Base-by-base conservation (phyloP, 2,797 vertebrate genomes). In the Parauchenoglanis ngamensis region DNA sequence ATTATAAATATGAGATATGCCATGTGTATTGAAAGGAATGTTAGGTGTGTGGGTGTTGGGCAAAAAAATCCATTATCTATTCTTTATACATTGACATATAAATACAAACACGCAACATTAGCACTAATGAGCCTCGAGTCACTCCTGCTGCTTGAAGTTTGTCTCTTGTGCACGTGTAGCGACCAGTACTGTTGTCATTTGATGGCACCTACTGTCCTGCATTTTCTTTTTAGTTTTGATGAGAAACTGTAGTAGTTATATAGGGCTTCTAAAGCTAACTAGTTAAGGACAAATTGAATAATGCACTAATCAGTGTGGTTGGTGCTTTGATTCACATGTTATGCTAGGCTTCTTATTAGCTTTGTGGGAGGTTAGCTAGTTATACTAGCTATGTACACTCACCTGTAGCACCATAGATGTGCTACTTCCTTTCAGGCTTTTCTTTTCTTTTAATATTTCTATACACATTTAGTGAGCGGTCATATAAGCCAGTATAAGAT, bases 331-430 rank as follows among this genome's bases (percentile, higher is more conserved):
- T 46, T 46, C 25, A 12, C 23, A 5, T n/a, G 23, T 49, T 0
- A 15, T 40, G 35, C 23, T 73, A 23, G 70, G 70, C 70, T 73
- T 73, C 70, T 75, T 75, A 5, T 75, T 75, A 75, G 72, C 72
- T 75, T 46, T 70, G 31, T 35, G 19, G 17, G 31, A 70, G 67
- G 40, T 70, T 19, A 70, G 67, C 67, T 7, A 70, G 0, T 17
- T 61, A 61, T 61, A 61, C 23, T 63, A 10, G 23, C 59, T 63
- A 25, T 63, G 25, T 19, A 59, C 54, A 8, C 21, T 61, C 57
- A 61, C 57, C 57, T 23, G 21, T 23, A 23, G 7, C 25, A 25
- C 7, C 8, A n/a, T 11, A n/a, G 25, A n/a, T 63, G 61, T 63
- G 61, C 25, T n/a, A 12, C 61, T 63, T 63, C 23, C 25, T 10